Percentiles rank a stretch among this genome's conserved stretches.
phyloP scores from a whole-genome alignment of 1,140 invertebrate species.

The Macrosteles quadrilineatus region DNA sequence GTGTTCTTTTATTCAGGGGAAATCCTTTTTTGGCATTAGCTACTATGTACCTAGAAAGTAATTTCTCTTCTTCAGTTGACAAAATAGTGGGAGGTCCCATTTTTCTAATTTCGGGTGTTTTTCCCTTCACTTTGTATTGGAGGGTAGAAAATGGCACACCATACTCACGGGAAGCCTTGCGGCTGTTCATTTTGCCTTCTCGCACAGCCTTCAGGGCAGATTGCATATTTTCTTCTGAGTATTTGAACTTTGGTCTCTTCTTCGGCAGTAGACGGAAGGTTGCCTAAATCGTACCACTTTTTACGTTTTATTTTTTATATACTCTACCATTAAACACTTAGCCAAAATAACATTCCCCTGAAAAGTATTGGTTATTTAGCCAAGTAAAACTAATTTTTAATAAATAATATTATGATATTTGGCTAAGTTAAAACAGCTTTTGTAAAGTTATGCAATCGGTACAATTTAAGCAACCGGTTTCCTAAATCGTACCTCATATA shows the following conservation, averaged over 20 bases:
- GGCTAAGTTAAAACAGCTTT: too few species aligned
- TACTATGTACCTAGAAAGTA: background rate
- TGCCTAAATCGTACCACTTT: too few species aligned
- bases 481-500: background rate
- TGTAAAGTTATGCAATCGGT: constrained; percentile 3
- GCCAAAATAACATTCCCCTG: too few species aligned
- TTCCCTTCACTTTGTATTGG: constrained; percentile 19
- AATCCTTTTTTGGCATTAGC: constrained; percentile 23
- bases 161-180: constrained; percentile 3
- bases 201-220: background rate
- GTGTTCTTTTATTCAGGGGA: constrained; percentile 17
- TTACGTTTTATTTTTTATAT: too few species aligned
- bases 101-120: constrained; percentile 14
- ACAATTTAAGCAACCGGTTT: background rate
- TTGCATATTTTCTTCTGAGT: background rate
- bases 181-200: background rate
- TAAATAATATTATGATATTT: too few species aligned
- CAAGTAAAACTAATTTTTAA: too few species aligned
- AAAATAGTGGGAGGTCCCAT: constrained; percentile 6
- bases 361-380: too few species aligned
- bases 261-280: too few species aligned
- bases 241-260: constrained; percentile 1
- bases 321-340: too few species aligned
- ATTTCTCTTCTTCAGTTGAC: constrained; percentile 3
- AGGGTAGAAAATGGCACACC: constrained; percentile 17